A percentile compares a stretch with the other conserved stretches of the same genome.
These are phyloP conservation scores for Glomeris marginata DNA, from an alignment of 2,888 invertebrate species.

Conservation along the genomic window DNA sequence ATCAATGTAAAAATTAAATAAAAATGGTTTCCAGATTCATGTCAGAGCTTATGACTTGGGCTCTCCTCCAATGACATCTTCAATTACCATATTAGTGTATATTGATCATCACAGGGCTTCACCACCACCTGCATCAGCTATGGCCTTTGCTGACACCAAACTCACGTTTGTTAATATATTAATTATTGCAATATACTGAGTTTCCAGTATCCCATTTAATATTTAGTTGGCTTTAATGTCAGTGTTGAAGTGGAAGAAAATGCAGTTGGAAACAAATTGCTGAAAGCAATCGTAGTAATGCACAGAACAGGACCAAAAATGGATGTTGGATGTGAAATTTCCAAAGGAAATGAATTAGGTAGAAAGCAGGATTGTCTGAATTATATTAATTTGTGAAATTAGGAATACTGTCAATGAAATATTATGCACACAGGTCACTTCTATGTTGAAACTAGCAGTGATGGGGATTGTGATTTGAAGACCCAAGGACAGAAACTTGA, in stretches of 20 bases:
- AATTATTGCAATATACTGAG: neutral
- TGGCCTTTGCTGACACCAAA: slow-evolving; percentile 74
- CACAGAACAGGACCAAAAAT: slow-evolving; percentile 50
- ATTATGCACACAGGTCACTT: slow-evolving; percentile 40
- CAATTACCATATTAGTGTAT: slow-evolving; percentile 63
- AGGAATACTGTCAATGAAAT: neutral
- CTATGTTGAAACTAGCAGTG: slow-evolving; percentile 53
- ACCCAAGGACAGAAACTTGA: slow-evolving; percentile 48
- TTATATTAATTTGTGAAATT: neutral
- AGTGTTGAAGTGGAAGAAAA: slow-evolving; percentile 62
- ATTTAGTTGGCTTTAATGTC: neutral
- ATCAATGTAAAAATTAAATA: too few species aligned
- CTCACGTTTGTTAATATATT: slow-evolving; percentile 40
- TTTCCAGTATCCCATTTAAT: too few species aligned
- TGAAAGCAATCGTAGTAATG: slow-evolving; percentile 56
- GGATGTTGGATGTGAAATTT: slow-evolving; percentile 62
- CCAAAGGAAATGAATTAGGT: slow-evolving; percentile 60
- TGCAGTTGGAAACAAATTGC: slow-evolving; percentile 45
- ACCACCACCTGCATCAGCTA: slow-evolving; percentile 52
- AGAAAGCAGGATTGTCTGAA: slow-evolving; percentile 1
- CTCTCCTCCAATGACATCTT: slow-evolving; percentile 65
- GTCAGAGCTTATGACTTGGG: slow-evolving; percentile 74
- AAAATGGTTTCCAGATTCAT: too few species aligned
- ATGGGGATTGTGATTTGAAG: slow-evolving; percentile 66
- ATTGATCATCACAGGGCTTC: slow-evolving; percentile 48